phyloP scores from a whole-genome alignment of 1,140 invertebrate genomes.

The Caligus rogercresseyi region DNA sequence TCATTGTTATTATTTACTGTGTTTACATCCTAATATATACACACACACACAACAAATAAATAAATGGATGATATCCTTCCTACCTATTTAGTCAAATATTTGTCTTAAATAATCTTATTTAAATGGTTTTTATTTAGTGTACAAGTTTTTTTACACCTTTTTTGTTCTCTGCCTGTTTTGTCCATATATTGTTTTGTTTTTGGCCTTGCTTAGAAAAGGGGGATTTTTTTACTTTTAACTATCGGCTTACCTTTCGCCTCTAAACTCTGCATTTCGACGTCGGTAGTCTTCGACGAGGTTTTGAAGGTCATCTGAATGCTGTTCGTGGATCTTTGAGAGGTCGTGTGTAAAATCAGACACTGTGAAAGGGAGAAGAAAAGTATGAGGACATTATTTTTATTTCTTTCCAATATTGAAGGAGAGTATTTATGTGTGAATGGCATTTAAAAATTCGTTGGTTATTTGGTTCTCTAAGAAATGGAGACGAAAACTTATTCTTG shows the following conservation, averaged over 20 bases:
- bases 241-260: constrained; percentile 57
- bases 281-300: constrained; percentile 67
- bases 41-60: no score
- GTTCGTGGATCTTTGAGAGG: constrained; percentile 72
- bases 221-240: neutral
- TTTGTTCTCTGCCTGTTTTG: no score
- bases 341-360: constrained; percentile 87
- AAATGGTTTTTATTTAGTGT: no score
- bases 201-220: neutral
- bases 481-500: neutral
- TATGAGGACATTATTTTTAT: neutral
- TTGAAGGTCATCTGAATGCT: constrained; percentile 75
- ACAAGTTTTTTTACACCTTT: no score
- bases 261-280: constrained; percentile 62
- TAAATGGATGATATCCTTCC: no score
- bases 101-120: no score
- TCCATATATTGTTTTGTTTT: no score
- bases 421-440: neutral
- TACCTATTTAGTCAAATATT: no score
- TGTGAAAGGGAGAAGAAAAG: constrained; percentile 30
- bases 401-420: neutral
- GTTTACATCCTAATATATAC: no score
- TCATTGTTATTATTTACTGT: no score
- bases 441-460: neutral
- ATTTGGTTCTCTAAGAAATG: neutral